Conservation (phyloP, 2,113 vertebrate species). For the Cephalopholis sonnerati region DNA sequence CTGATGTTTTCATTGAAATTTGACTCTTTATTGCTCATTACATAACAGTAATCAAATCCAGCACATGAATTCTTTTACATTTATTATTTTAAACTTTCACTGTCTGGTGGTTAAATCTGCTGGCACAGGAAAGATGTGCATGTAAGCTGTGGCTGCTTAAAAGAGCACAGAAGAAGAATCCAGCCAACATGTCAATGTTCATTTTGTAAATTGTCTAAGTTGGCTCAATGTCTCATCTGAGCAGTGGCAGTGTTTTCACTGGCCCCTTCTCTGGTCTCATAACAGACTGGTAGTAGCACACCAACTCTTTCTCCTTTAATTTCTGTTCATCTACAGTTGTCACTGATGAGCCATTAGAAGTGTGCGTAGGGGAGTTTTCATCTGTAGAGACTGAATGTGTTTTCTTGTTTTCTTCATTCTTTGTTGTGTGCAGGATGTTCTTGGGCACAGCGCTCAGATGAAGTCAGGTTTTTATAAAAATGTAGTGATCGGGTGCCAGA, state of each 20-base stretch:
- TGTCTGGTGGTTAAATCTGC: slow-evolving; percentile 20
- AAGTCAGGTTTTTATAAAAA: too few relatives aligned
- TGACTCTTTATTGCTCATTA: slow-evolving; percentile 26
- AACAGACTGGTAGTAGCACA: neutral
- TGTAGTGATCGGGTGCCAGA: too few relatives aligned
- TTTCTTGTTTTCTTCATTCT: too few relatives aligned
- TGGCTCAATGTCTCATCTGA: neutral
- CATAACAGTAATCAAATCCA: slow-evolving; percentile 12
- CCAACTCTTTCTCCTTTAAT: neutral
- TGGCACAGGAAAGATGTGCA: neutral
- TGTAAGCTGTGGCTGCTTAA: neutral
- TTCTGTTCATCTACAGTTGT: neutral
- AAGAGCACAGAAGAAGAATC: neutral
- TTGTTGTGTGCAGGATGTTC: too few relatives aligned
- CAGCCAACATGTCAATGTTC: neutral
- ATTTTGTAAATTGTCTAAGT: neutral
- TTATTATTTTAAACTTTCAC: slow-evolving; percentile 28
- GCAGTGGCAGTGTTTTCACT: neutral
- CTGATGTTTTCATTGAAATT: slow-evolving; percentile 17
- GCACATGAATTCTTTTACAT: neutral
- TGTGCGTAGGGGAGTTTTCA: too few relatives aligned
- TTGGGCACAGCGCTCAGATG: too few relatives aligned
- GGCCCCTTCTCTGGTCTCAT: neutral
- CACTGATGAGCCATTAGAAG: too few relatives aligned
- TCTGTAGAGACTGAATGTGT: too few relatives aligned